Percentiles rank a stretch among this genome's conserved stretches.
phyloP scores from a whole-genome alignment of 2,797 vertebrate genomes.

The Rhabdomys pumilio region DNA sequence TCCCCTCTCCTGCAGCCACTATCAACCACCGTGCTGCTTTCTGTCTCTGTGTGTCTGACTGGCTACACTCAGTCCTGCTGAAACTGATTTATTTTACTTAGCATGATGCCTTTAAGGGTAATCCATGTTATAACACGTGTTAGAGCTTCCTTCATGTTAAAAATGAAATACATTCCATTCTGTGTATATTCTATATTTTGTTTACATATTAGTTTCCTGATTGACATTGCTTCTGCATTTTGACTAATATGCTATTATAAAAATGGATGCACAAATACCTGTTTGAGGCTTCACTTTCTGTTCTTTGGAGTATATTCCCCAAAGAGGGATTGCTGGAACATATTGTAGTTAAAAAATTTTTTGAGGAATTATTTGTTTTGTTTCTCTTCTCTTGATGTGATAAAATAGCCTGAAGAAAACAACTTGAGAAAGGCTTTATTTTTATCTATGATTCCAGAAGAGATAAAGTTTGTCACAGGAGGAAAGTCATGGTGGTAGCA shows the following conservation, averaged over 20 bases:
- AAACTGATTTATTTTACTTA: background rate
- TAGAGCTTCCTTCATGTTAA: slow-evolving; percentile 26
- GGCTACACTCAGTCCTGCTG: background rate
- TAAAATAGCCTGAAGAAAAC: background rate
- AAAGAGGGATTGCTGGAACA: background rate
- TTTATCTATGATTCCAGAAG: background rate
- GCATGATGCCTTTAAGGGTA: background rate
- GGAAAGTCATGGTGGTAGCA: background rate
- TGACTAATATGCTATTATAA: background rate
- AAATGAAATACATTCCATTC: background rate
- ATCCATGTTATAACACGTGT: background rate
- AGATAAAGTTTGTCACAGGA: background rate
- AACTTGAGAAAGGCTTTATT: background rate
- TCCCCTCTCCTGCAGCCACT: background rate
- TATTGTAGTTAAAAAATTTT: background rate
- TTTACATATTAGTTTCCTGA: background rate
- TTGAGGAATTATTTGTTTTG: background rate
- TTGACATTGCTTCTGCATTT: background rate
- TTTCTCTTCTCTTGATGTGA: background rate
- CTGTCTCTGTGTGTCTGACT: background rate
- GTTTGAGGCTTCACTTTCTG: background rate
- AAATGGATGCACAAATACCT: background rate
- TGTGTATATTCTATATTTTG: background rate
- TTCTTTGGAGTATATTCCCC: background rate
- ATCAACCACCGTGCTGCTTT: background rate